These are phyloP conservation scores for Lasaia peninsularis DNA, from an alignment of 1,140 invertebrate genomes.

Conservation along the genomic window DNA sequence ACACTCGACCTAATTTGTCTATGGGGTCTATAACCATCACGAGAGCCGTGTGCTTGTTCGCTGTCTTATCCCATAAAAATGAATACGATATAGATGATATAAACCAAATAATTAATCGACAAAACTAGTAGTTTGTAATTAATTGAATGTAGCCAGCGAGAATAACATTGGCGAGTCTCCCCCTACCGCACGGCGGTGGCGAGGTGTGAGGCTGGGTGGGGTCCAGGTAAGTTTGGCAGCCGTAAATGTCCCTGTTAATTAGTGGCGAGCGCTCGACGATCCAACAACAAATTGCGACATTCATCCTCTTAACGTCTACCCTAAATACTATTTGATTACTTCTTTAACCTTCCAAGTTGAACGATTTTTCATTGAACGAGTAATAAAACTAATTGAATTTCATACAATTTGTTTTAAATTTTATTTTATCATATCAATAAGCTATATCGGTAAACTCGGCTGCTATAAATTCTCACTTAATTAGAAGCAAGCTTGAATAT, in stretches of 20 bases:
- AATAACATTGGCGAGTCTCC: conserved; percentile 25
- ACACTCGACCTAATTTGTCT: too few relatives aligned
- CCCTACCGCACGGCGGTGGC: conserved; percentile 23
- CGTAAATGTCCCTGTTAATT: conserved; percentile 58
- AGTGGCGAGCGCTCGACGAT: conserved; percentile 50
- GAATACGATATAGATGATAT: background rate
- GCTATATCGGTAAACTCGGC: too few relatives aligned
- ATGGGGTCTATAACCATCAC: too few relatives aligned
- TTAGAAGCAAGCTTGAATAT: too few relatives aligned
- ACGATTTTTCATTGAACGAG: background rate
- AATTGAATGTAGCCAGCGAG: conserved; percentile 24
- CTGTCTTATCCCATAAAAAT: too few relatives aligned
- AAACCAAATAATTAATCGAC: conserved; percentile 5
- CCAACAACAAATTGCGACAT: conserved; percentile 53
- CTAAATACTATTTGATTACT: conserved; percentile 17
- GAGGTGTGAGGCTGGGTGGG: conserved; percentile 16
- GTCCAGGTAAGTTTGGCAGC: conserved; percentile 48
- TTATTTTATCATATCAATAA: too few relatives aligned
- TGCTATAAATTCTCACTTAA: too few relatives aligned
- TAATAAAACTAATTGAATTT: too few relatives aligned
- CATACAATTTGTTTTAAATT: too few relatives aligned
- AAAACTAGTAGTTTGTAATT: conserved; percentile 24
- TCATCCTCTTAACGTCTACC: conserved; percentile 33
- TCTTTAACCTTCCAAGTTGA: background rate
- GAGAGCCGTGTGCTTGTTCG: too few relatives aligned